Base-by-base conservation (phyloP, 2,113 vertebrate genomes). In the Phodopus roborovskii region DNA sequence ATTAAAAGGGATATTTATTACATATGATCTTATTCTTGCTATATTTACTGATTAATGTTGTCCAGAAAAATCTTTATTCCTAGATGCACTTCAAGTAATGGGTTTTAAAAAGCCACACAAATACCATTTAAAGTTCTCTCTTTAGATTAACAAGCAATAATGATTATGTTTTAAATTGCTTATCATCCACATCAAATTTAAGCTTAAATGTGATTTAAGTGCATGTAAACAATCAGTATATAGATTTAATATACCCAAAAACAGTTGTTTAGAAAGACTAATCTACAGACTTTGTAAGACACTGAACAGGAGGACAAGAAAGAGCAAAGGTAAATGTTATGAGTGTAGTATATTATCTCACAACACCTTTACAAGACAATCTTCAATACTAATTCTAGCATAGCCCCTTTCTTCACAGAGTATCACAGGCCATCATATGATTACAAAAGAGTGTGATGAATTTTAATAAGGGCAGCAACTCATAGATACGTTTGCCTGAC, bases 121-220 rank as follows among this genome's bases (percentile, higher is more conserved):
- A 81, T 3, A 79, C n/a, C 19, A 88, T 84, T 84, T 91, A 58
- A 30, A 42, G 36, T 12, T 64, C 70, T 30, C 45, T 58, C 42
- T 73, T 90, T 71, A 60, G 30, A 60, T 62, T 92, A 64, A 84
- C 10, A 68, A 45, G 19, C 71, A 58, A 93, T 58, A 85, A 97
- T 64, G 22, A 58, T 58, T 74, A 62, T 84, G 19, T 48, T 64
- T 22, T 83, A 87, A 90, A 83, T 4, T 90, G 62, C 48, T 39
- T 79, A 82, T 71, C n/a, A 87, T 45, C 60, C 11, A n/a, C 10
- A 58, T 22, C 81, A 79, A 84, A 96, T 88, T 87, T 92, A 90
- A 94, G 56, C 73, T 45, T 19, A 94, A 96, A 94, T 88, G 10
- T 94, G 36, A 78, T 11, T 86, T 92, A 70, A 94, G 36, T 68